Evolutionary conservation across 2,113 vertebrate species (phyloP), one percentile per base, ranked within the genome.

Genomic region (Trichechus manatus): DNA sequence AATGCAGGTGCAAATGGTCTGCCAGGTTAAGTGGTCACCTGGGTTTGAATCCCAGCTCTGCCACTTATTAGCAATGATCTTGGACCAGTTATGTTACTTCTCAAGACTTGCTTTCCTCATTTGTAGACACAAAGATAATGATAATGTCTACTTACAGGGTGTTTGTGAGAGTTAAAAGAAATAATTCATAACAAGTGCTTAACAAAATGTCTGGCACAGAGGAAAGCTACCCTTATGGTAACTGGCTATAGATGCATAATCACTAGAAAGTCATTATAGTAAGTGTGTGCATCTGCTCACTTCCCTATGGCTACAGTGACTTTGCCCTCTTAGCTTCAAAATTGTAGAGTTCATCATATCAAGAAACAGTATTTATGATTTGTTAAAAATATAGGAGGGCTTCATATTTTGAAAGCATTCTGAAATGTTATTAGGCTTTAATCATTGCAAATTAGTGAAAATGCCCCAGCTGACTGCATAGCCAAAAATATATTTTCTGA

Each of bases 371-470:
- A 86, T 92, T 87, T 63, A 39, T 68, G 39, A 94, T 31, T 96
- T 92, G 20, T 70, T 94, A 87, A 91, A 91, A 96, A 84, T 72
- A 66, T 36, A 86, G 39, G 5, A 81, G 47, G 50, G 64, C 66
- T 93, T 95, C 96, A 89, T 93, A 94, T 92, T 93, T 95, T 82
- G 68, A 87, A 96, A 78, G 36, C 23, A 74, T 53, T 85, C 29
- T 88, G 33, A 93, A 94, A 79, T 61, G 23, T 29, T 87, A 39
- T 84, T 93, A 91, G 68, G 59, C 17, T 94, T 94, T 77, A 85
- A 96, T 68, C 79, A 17, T 53, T 88, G 29, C 25, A 96, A 89
- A 78, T 92, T 53, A 93, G 27, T 94, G 20, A 96, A 97, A 97
- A 84, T 93, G 64, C 4, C 50, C 31, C 31, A 92, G 36, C 5